These are phyloP conservation scores for Cotesia congregata DNA, from an alignment of 2,888 invertebrate genomes.

Conservation along the genomic window DNA sequence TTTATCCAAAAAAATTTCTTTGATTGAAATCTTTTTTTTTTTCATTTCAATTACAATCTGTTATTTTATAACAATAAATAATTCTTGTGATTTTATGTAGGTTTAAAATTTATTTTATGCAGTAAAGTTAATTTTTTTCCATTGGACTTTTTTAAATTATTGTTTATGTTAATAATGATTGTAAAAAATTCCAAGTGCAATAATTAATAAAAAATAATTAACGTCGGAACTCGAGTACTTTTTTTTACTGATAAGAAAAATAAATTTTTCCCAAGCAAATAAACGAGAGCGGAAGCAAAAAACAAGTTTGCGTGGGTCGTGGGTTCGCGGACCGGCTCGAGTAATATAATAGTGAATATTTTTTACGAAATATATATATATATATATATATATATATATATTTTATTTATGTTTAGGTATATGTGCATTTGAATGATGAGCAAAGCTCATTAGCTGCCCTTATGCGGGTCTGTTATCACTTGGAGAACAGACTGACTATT, in stretches of 20 bases:
- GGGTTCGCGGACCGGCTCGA: neutral
- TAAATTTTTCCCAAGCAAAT: neutral
- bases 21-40: no score
- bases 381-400: neutral
- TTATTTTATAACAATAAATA: no score
- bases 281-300: conserved; percentile 1
- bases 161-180: neutral
- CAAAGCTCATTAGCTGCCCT: conserved; percentile 30
- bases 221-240: neutral
- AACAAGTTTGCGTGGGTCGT: conserved; percentile 1
- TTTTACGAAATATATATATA: neutral
- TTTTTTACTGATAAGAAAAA: conserved; percentile 1
- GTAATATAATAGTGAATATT: neutral
- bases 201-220: neutral
- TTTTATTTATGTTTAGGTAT: neutral
- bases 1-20: no score
- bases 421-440: neutral
- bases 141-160: no score
- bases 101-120: no score
- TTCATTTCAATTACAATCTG: no score
- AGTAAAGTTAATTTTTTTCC: no score
- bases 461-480: conserved; percentile 37
- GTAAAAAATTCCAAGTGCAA: neutral
- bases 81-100: no score
- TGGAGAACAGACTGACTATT: conserved; percentile 10